These are phyloP conservation scores for Latrodectus elegans DNA, from an alignment of 2,888 invertebrate genomes.

Conservation along the genomic window DNA sequence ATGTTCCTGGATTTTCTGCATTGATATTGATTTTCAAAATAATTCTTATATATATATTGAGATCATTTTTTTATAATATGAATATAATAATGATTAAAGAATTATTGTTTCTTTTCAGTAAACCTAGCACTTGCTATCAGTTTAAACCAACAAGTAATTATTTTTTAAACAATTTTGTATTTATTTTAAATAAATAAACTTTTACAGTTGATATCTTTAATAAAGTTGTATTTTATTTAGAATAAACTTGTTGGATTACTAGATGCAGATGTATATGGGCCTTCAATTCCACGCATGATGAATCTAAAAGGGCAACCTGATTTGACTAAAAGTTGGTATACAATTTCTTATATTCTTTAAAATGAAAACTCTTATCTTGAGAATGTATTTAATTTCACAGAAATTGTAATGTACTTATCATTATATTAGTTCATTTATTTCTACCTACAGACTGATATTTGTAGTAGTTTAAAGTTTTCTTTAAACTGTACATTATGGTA, in stretches of 20 bases:
- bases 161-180: background rate
- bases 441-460: too few species aligned
- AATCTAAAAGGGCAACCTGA: slow-evolving; percentile 88
- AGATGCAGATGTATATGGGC: slow-evolving; percentile 96
- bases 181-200: background rate
- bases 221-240: slow-evolving; percentile 72
- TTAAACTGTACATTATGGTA: too few species aligned
- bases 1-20: too few species aligned
- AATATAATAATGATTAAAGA: background rate
- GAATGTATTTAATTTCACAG: too few species aligned
- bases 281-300: slow-evolving; percentile 95
- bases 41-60: too few species aligned
- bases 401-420: too few species aligned
- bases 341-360: too few species aligned
- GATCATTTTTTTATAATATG: too few species aligned
- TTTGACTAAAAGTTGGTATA: slow-evolving; percentile 80
- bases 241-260: slow-evolving; percentile 86
- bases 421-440: too few species aligned
- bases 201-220: slow-evolving; percentile 3
- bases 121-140: slow-evolving; percentile 89
- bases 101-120: slow-evolving; percentile 77
- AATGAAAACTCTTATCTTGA: too few species aligned
- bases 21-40: too few species aligned
- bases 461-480: too few species aligned
- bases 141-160: slow-evolving; percentile 76